These are phyloP conservation scores for Phengaris arion DNA, from an alignment of 2,888 invertebrate species.

Conservation along the genomic window DNA sequence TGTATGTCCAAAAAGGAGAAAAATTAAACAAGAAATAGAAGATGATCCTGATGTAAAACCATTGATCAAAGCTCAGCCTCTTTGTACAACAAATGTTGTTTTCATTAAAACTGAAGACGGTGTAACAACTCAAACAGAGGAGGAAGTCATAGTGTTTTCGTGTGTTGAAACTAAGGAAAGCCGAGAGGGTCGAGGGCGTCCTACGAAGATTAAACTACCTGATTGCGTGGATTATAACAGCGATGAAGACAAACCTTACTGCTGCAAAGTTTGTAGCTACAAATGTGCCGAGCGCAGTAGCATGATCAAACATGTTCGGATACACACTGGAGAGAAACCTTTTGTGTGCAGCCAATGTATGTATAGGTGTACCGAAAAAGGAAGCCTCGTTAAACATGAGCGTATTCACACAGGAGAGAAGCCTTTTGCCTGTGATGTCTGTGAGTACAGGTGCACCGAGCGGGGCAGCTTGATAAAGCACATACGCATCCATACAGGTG, in stretches of 20 bases:
- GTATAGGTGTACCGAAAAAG: conserved; percentile 28
- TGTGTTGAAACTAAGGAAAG: conserved; percentile 9
- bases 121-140: conserved; percentile 10
- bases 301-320: conserved; percentile 28
- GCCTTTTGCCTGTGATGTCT: conserved; percentile 33
- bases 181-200: neutral
- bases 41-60: neutral
- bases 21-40: neutral
- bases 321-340: conserved; percentile 29
- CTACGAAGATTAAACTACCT: conserved; percentile 14
- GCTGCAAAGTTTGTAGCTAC: conserved; percentile 24
- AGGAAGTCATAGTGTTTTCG: conserved; percentile 25
- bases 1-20: neutral
- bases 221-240: conserved; percentile 22
- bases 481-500: conserved; percentile 33
- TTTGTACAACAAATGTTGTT: conserved; percentile 29
- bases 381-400: conserved; percentile 29
- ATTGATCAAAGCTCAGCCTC: conserved; percentile 16
- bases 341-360: conserved; percentile 24
- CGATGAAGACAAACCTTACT: conserved; percentile 27
- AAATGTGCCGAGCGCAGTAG: conserved; percentile 31
- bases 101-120: conserved; percentile 25
- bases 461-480: conserved; percentile 31
- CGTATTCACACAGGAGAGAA: conserved; percentile 34
- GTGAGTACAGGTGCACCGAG: conserved; percentile 33